Conservation (phyloP, 2,888 invertebrate species). For the Thalpophila matura region DNA sequence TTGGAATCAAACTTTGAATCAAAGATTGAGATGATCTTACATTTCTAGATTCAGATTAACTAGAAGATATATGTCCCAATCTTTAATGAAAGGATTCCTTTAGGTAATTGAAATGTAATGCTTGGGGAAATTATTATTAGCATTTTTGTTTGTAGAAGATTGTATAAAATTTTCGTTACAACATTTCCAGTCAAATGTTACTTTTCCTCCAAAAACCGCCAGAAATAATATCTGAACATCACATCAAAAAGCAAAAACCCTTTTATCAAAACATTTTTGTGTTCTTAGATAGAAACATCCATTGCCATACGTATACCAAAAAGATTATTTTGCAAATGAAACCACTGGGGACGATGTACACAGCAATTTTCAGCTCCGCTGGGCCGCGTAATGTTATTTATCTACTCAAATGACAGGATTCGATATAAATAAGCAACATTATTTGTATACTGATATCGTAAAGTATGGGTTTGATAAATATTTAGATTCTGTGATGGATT, state of each 20-base stretch:
- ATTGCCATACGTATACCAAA: conserved; percentile 22
- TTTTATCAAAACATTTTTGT: conserved; percentile 3
- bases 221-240: not conserved
- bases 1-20: no score
- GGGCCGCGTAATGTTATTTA: conserved; percentile 84
- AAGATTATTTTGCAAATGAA: conserved; percentile 67
- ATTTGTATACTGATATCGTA: conserved; percentile 48
- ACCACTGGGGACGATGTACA: conserved; percentile 59
- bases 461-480: conserved; percentile 46
- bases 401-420: conserved; percentile 82
- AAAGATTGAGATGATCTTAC: no score
- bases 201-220: not conserved
- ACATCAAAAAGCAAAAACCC: not conserved
- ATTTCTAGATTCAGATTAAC: no score
- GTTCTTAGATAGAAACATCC: conserved; percentile 20
- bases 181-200: not conserved
- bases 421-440: conserved; percentile 79
- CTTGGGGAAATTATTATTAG: no score
- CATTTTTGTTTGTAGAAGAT: no score
- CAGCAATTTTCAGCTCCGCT: conserved; percentile 83
- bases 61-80: no score
- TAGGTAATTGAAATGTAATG: no score
- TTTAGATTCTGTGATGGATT: conserved; percentile 47
- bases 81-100: no score
- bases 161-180: no score